Percentiles rank a stretch among this genome's conserved stretches.
Evolutionary conservation across 2,797 vertebrate species (phyloP).

Genomic region (Siniperca obscura): DNA sequence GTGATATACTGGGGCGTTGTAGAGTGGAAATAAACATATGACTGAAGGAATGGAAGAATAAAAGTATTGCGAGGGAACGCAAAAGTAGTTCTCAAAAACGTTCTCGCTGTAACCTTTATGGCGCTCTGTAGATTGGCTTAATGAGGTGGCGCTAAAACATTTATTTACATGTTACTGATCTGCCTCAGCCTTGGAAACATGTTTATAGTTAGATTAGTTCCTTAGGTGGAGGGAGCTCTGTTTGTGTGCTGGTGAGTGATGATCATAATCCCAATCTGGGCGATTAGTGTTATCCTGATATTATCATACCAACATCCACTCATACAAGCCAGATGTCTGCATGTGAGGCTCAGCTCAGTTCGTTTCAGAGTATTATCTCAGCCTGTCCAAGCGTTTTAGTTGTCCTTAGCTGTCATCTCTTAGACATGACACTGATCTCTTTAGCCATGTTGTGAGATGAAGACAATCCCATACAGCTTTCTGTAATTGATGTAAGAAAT

Average conservation of each 20-base stretch:
- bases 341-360: slow-evolving; percentile 30
- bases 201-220: slow-evolving; percentile 4
- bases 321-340: slow-evolving; percentile 54
- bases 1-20: too few relatives aligned
- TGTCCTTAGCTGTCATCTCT: neutral
- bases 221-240: neutral
- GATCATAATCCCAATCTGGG: slow-evolving; percentile 68
- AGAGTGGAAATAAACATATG: too few relatives aligned
- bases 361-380: slow-evolving; percentile 29
- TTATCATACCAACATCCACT: slow-evolving; percentile 57
- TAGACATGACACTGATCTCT: slow-evolving; percentile 29
- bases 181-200: neutral
- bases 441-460: slow-evolving; percentile 10
- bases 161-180: neutral
- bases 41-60: too few relatives aligned
- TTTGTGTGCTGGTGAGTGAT: slow-evolving; percentile 47
- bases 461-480: neutral
- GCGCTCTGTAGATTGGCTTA: neutral
- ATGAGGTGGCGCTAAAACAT: neutral
- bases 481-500: neutral
- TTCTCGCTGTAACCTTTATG: too few relatives aligned
- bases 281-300: slow-evolving; percentile 67
- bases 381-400: neutral
- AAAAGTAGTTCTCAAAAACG: too few relatives aligned
- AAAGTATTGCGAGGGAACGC: too few relatives aligned